Conservation (phyloP, 2,113 vertebrate species). For the Ochotona curzoniae region DNA sequence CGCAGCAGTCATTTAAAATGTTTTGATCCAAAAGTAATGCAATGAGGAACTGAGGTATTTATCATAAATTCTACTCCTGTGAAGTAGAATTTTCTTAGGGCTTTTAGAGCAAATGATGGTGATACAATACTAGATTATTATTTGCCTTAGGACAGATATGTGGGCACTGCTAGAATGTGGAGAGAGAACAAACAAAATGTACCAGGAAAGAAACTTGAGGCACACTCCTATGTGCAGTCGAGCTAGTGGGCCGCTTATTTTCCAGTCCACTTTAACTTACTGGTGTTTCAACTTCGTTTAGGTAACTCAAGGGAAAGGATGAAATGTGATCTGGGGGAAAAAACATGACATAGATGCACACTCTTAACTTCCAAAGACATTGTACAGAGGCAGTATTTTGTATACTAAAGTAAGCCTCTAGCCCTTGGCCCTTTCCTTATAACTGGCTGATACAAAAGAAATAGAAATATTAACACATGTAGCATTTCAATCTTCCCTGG, state of each 20-base stretch:
- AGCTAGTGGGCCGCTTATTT: not conserved
- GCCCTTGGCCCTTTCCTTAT: slow-evolving; percentile 42
- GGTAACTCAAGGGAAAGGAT: slow-evolving; percentile 43
- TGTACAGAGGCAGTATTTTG: not conserved
- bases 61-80: slow-evolving; percentile 19
- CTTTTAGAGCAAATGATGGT: not conserved
- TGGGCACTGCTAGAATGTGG: not conserved
- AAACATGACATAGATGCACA: not conserved
- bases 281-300: not conserved
- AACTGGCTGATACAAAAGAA: slow-evolving; percentile 52
- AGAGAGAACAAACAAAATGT: slow-evolving; percentile 38
- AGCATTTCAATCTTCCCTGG: slow-evolving; percentile 45
- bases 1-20: slow-evolving; percentile 27
- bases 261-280: slow-evolving; percentile 21
- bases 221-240: not conserved
- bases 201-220: not conserved
- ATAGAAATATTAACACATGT: slow-evolving; percentile 42
- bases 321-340: not conserved
- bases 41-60: not conserved
- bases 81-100: slow-evolving; percentile 1
- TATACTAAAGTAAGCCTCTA: slow-evolving; percentile 17
- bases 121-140: not conserved
- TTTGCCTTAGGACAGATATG: slow-evolving; percentile 10
- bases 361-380: slow-evolving; percentile 21
- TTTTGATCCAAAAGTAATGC: slow-evolving; percentile 12